Conservation (phyloP, 2,888 invertebrate genomes). For the Pseudoips prasinana region DNA sequence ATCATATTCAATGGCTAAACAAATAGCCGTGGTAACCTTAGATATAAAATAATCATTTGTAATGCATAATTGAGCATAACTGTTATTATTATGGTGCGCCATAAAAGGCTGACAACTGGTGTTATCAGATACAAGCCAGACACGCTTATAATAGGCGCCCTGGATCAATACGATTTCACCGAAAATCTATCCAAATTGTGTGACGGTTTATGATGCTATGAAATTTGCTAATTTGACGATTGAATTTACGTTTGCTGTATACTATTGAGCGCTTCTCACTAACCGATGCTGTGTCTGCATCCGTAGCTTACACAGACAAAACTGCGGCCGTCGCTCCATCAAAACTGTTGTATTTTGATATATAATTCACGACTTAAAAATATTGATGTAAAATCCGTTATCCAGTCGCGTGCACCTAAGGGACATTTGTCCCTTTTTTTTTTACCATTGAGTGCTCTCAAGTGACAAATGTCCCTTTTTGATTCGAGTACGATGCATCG, state of each 20-base stretch:
- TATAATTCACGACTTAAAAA: conserved; percentile 4
- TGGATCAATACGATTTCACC: conserved; percentile 41
- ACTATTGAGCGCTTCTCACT: conserved; percentile 25
- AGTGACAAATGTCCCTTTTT: no score
- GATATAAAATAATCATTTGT: conserved; percentile 14
- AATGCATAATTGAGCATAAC: conserved; percentile 25
- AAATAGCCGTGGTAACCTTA: conserved; percentile 7
- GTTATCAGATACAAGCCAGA: conserved; percentile 49
- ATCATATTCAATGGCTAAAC: conserved; percentile 6
- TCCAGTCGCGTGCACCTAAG: no score
- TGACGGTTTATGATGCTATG: conserved; percentile 45
- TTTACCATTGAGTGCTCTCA: no score
- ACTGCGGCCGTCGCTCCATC: conserved; percentile 8
- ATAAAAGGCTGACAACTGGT: conserved; percentile 43
- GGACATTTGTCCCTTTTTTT: no score
- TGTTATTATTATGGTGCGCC: conserved; percentile 28
- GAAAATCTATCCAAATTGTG: conserved; percentile 45
- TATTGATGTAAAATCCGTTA: conserved; percentile 3
- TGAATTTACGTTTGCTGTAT: conserved; percentile 33
- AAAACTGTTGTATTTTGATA: conserved; percentile 9
- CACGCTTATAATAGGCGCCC: conserved; percentile 37
- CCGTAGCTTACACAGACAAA: conserved; percentile 10
- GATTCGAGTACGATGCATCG: no score
- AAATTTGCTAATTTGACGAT: conserved; percentile 41
- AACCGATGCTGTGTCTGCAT: conserved; percentile 14